phyloP scores from a whole-genome alignment of 2,113 vertebrate genomes.

The Uria lomvia region DNA sequence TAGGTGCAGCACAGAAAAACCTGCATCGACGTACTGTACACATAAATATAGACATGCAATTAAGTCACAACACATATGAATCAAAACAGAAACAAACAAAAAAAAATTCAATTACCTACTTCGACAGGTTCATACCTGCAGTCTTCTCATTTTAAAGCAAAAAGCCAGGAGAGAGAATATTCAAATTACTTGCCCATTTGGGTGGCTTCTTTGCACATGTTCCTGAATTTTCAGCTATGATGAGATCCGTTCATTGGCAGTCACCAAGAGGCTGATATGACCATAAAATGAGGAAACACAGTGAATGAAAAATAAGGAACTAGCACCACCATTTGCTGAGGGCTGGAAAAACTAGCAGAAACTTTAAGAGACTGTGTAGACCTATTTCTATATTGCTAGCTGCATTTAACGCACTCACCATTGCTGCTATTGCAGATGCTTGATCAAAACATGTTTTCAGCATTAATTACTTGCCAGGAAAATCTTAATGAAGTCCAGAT shows the following conservation, averaged over 20 bases:
- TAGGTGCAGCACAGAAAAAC: neutral
- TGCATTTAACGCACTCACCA: conserved; percentile 1
- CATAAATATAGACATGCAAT: conserved; percentile 34
- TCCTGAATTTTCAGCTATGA: conserved; percentile 77
- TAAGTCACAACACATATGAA: conserved; percentile 55
- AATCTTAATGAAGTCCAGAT: conserved; percentile 37
- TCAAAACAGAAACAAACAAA: conserved; percentile 16
- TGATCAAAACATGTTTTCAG: conserved; percentile 12
- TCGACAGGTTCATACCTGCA: conserved; percentile 66
- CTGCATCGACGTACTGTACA: neutral
- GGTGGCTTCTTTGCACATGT: conserved; percentile 71
- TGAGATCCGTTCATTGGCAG: conserved; percentile 69
- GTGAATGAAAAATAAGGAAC: conserved; percentile 76
- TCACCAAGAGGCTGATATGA: conserved; percentile 73
- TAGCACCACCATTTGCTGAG: conserved; percentile 82
- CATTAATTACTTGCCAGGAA: conserved; percentile 49
- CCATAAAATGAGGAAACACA: conserved; percentile 75
- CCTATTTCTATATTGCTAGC: neutral
- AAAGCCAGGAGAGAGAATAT: conserved; percentile 41
- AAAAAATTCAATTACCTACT: conserved; percentile 67
- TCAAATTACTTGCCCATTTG: conserved; percentile 67
- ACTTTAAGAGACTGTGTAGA: conserved; percentile 15
- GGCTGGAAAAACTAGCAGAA: conserved; percentile 67
- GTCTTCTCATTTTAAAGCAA: conserved; percentile 67
- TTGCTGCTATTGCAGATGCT: neutral